Conservation (phyloP, 2,113 vertebrate species). For the Bettongia penicillata region DNA sequence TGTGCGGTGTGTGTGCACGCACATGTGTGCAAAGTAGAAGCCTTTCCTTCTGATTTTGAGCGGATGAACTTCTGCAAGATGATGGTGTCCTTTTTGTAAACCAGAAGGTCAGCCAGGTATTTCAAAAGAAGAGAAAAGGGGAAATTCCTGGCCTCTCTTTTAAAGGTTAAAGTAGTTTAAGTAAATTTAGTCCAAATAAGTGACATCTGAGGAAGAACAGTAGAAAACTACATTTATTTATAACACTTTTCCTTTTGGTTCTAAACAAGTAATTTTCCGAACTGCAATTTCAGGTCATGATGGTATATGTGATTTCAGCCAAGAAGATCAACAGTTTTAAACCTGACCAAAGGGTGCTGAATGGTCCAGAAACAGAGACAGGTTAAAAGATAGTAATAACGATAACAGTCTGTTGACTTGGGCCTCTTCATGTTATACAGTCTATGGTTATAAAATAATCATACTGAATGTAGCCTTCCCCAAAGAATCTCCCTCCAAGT, state of each 20-base stretch:
- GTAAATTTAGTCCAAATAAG: conserved; percentile 87
- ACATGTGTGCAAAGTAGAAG: conserved; percentile 43
- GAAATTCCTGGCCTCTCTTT: conserved; percentile 81
- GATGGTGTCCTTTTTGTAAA: conserved; percentile 84
- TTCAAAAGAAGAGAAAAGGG: conserved; percentile 48
- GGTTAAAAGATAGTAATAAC: conserved; percentile 35
- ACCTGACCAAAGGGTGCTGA: conserved; percentile 61
- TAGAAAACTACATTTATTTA: conserved; percentile 82
- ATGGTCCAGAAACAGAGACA: conserved; percentile 62
- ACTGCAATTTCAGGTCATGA: conserved; percentile 75
- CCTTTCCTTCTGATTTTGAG: conserved; percentile 82
- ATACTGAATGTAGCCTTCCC: conserved; percentile 51
- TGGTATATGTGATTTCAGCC: conserved; percentile 49
- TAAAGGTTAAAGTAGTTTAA: conserved; percentile 87
- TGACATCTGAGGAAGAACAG: conserved; percentile 83
- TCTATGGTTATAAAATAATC: conserved; percentile 58
- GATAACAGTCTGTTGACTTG: conserved; percentile 63
- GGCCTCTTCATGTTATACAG: conserved; percentile 64
- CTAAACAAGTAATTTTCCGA: conserved; percentile 83
- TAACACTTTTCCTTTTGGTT: conserved; percentile 81
- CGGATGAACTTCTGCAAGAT: conserved; percentile 81
- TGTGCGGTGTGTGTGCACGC: too few species aligned
- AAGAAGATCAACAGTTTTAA: conserved; percentile 74
- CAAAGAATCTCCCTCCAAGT: conserved; percentile 61
- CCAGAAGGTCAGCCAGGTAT: conserved; percentile 85